phyloP scores from a whole-genome alignment of 2,888 invertebrate genomes.

The Tanaodytes sp. region DNA sequence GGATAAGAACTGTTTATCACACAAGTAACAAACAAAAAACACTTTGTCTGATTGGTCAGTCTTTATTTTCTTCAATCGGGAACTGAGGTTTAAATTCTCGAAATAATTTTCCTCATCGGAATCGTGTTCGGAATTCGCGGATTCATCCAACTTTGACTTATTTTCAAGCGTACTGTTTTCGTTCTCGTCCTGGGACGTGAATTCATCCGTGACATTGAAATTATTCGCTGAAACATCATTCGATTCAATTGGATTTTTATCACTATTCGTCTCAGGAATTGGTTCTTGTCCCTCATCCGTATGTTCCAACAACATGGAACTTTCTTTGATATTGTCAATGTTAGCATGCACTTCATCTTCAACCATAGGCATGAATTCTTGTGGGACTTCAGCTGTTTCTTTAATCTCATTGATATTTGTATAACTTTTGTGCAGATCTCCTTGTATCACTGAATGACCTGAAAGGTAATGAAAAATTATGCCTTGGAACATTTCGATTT shows the following conservation, averaged over 20 bases:
- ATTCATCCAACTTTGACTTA: conserved; percentile 58
- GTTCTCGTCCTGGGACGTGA: background rate
- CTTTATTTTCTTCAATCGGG: conserved; percentile 63
- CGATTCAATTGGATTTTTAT: conserved; percentile 11
- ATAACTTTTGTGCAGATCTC: conserved; percentile 29
- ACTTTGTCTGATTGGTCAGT: conserved; percentile 63
- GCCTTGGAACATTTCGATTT: too few relatives aligned
- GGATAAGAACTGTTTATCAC: conserved; percentile 68
- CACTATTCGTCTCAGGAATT: too few relatives aligned
- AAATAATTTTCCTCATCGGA: conserved; percentile 70
- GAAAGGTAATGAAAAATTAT: background rate
- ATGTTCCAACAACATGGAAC: background rate
- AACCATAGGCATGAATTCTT: conserved; percentile 40
- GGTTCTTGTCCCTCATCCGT: too few relatives aligned
- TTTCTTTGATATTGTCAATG: conserved; percentile 10
- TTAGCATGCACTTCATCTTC: conserved; percentile 9
- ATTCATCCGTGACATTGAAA: background rate
- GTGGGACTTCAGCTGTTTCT: conserved; percentile 20
- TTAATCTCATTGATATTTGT: conserved; percentile 28
- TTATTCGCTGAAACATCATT: too few relatives aligned
- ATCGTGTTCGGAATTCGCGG: conserved; percentile 50
- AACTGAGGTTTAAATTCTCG: conserved; percentile 70
- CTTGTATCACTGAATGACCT: conserved; percentile 25
- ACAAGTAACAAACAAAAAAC: conserved; percentile 68
- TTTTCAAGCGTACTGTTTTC: conserved; percentile 55